A percentile compares a stretch with the other conserved stretches of the same genome.
phyloP scores from a whole-genome alignment of 1,140 invertebrate species.

The Cydia amplana region DNA sequence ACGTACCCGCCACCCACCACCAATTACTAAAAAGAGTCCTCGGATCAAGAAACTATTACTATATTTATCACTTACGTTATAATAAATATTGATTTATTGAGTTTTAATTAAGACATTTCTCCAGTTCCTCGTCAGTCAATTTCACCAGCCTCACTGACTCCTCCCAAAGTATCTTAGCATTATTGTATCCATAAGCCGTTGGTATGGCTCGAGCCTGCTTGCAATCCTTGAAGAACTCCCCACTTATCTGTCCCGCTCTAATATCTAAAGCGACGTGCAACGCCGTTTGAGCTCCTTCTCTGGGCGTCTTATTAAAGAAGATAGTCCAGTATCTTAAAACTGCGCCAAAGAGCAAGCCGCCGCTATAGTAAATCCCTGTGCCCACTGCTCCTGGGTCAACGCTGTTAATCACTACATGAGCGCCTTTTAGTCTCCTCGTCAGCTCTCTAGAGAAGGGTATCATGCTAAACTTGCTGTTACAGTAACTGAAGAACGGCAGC shows the following conservation, averaged over 20 bases:
- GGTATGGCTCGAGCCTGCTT: conserved; percentile 35
- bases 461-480: conserved; percentile 86
- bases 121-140: conserved; percentile 26
- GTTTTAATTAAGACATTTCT: background rate
- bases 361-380: conserved; percentile 81
- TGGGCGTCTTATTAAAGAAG: conserved; percentile 46
- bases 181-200: conserved; percentile 32
- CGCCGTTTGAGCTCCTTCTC: conserved; percentile 63
- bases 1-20: too few relatives aligned
- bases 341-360: conserved; percentile 19
- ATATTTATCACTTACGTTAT: too few relatives aligned
- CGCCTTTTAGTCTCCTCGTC: conserved; percentile 74
- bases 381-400: conserved; percentile 89
- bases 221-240: conserved; percentile 65
- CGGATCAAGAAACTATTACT: too few relatives aligned
- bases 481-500: conserved; percentile 82
- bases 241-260: conserved; percentile 53
- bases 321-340: conserved; percentile 14
- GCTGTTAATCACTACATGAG: conserved; percentile 83
- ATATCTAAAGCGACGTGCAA: conserved; percentile 55
- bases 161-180: conserved; percentile 38
- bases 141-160: conserved; percentile 1
- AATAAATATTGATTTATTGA: too few relatives aligned
- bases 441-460: conserved; percentile 83
- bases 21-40: too few relatives aligned